phyloP scores from a whole-genome alignment of 2,113 vertebrate genomes.

The Oryzias curvinotus region DNA sequence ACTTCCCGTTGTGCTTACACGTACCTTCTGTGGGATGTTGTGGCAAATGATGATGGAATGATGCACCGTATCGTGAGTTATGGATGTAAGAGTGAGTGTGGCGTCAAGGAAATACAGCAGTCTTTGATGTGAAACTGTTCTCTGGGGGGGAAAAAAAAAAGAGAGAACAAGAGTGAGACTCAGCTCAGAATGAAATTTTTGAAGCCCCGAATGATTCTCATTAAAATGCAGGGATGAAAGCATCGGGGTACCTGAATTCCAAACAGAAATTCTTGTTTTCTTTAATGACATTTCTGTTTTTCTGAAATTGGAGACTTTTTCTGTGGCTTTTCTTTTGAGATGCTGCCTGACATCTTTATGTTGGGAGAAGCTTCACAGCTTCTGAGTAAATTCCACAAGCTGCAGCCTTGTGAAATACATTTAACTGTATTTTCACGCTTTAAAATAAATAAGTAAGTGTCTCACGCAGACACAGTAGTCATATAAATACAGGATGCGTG shows the following conservation, averaged over 20 bases:
- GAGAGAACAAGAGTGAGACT: constrained; percentile 8
- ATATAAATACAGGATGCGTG: constrained; percentile 10
- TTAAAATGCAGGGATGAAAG: constrained; percentile 14
- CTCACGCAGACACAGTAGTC: neutral
- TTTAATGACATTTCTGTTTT: constrained; percentile 1
- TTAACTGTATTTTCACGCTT: constrained; percentile 31
- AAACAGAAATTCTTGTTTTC: neutral
- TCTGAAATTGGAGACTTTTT: constrained; percentile 27
- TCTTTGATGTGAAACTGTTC: constrained; percentile 62
- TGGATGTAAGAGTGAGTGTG: constrained; percentile 11
- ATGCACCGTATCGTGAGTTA: neutral
- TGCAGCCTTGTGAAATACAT: constrained; percentile 16
- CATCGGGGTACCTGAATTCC: constrained; percentile 8
- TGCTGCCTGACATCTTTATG: constrained; percentile 30
- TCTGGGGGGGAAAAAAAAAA: constrained; percentile 16
- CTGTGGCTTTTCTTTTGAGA: constrained; percentile 20
- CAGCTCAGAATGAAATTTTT: constrained; percentile 25
- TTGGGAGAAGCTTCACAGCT: constrained; percentile 31
- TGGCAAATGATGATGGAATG: neutral
- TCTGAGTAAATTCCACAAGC: constrained; percentile 12
- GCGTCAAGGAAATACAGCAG: constrained; percentile 36
- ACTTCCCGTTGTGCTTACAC: neutral
- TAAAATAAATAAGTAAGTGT: constrained; percentile 16
- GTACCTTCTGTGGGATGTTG: neutral
- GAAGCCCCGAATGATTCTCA: constrained; percentile 14